Evolutionary conservation across 2,888 invertebrate genomes (phyloP), one percentile per base, ranked within the genome.

Genomic region (Mechanitis mazaeus): DNA sequence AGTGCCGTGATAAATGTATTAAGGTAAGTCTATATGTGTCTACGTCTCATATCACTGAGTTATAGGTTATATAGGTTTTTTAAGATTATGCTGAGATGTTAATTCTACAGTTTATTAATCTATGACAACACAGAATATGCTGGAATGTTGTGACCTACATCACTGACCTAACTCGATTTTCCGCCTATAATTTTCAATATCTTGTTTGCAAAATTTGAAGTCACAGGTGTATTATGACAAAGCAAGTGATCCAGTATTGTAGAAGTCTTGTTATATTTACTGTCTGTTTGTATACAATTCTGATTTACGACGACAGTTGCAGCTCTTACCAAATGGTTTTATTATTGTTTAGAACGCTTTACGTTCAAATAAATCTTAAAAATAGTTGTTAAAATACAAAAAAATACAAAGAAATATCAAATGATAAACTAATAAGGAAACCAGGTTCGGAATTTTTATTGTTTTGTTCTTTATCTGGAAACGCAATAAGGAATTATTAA

Each of bases 1-100:
- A 74, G 69, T 72, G 68, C 70, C 76, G 73, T 74, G 76, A 80
- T 83, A 82, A 78, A 88, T 88, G 89, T 71, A 78, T 75, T 87
- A 83, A 86, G 87, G 88, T 88, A 77, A 84, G 84, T 68, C 58
- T 42, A 3, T 47, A 47, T 31, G 28, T 50, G 9, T 31, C 28
- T 3, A 20, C 20, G 20, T 50, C 50, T 31, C 28, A 50, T 20
- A 5, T 4, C 5, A 7, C 31, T 31, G 6, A 50, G 3, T 28
- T 47, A n/a, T 2, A 2, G 47, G n/a, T 6, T 20, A n/a, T 6
- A 28, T 47, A 2, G 3, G n/a, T 20, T 20, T 47, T 47, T 20
- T 20, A 6, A 20, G 45, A 45, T 47, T 50, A 31, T 4, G 28
- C 31, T 50, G 31, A 3, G 31, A 9, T 9, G 11, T 50, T 50